These are phyloP conservation scores for Microchirus variegatus DNA, from an alignment of 2,797 vertebrate genomes.

Conservation along the genomic window DNA sequence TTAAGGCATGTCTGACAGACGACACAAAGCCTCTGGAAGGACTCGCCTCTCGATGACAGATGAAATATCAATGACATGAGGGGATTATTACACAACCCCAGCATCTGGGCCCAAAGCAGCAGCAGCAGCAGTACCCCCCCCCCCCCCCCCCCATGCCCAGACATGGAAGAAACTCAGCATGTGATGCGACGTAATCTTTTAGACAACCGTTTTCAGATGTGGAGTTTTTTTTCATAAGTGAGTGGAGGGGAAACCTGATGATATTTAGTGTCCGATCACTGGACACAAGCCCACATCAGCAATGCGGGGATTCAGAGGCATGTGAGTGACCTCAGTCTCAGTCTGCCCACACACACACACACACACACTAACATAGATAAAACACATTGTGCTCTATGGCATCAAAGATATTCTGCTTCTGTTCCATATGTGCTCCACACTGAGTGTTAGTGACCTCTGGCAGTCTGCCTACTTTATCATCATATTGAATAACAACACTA, in stretches of 20 bases:
- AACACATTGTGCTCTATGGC: constrained; percentile 10
- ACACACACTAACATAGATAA: neutral
- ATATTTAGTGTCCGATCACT: constrained; percentile 65
- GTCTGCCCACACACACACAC: constrained; percentile 42
- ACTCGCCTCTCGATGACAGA: constrained; percentile 23
- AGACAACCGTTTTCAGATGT: constrained; percentile 4
- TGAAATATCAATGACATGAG: constrained; percentile 54
- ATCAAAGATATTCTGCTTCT: constrained; percentile 52
- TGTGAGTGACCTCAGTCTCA: constrained; percentile 71
- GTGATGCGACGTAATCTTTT: neutral
- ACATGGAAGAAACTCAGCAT: constrained; percentile 9
- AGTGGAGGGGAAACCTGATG: constrained; percentile 58
- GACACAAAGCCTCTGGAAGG: neutral
- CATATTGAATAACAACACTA: constrained; percentile 15
- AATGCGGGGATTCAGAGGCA: constrained; percentile 76
- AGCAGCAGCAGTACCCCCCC: constrained; percentile 10
- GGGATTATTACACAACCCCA: constrained; percentile 65
- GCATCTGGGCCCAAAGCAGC: constrained; percentile 46
- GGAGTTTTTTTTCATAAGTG: constrained; percentile 27
- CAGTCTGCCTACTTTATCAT: constrained; percentile 20
- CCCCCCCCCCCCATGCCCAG: constrained; percentile 3
- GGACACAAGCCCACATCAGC: constrained; percentile 75
- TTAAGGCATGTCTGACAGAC: no score
- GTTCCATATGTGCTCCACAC: constrained; percentile 40
- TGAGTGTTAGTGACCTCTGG: constrained; percentile 33